These are phyloP conservation scores for Galagoides demidoff DNA, from an alignment of 2,797 vertebrate species.

Conservation along the genomic window DNA sequence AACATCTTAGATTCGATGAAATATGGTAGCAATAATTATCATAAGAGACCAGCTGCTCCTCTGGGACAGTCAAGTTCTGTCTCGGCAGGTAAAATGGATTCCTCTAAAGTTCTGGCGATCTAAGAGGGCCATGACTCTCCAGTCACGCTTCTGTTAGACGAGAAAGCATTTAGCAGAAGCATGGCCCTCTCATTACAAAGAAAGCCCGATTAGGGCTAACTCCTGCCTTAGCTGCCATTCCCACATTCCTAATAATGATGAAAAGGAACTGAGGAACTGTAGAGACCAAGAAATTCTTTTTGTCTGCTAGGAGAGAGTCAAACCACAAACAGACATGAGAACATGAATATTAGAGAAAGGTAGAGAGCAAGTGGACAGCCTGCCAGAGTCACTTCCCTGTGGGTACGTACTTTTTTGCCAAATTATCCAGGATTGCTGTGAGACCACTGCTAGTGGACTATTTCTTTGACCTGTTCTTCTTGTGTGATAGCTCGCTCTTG, in stretches of 20 bases:
- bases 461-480: not conserved
- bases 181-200: not conserved
- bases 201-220: too few relatives aligned
- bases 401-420: not conserved
- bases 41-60: not conserved
- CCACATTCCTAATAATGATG: not conserved
- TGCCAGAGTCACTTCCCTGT: not conserved
- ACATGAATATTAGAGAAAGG: not conserved
- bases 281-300: not conserved
- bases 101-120: not conserved
- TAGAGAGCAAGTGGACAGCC: not conserved
- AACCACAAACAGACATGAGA: not conserved
- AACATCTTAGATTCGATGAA: not conserved
- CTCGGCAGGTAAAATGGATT: not conserved
- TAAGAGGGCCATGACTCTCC: not conserved
- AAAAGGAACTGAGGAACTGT: not conserved
- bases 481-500: not conserved
- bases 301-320: not conserved
- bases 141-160: not conserved
- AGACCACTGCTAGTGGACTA: not conserved
- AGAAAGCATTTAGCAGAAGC: not conserved
- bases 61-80: not conserved
- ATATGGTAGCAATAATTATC: not conserved
- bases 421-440: not conserved
- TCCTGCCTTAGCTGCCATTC: not conserved